Evolutionary conservation across 1,140 invertebrate genomes (phyloP).

Genomic region (Ceratitis capitata): DNA sequence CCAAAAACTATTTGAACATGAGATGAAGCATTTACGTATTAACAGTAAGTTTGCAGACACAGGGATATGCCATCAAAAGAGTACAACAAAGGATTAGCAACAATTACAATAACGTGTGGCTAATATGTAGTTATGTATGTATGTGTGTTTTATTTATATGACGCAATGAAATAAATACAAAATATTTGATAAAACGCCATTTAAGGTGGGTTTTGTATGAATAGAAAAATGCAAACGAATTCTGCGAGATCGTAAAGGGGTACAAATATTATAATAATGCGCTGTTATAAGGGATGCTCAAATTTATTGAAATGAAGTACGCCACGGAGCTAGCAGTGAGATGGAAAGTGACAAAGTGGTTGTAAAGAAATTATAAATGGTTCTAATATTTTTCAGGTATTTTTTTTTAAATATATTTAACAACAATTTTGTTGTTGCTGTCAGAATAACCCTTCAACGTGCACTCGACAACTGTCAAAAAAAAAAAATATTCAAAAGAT

Average conservation of each 20-base stretch:
- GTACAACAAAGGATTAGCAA: constrained; percentile 23
- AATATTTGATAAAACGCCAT: constrained; percentile 18
- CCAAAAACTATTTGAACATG: background rate
- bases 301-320: no score
- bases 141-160: background rate
- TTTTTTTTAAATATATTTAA: background rate
- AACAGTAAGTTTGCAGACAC: background rate
- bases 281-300: background rate
- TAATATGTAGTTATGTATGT: background rate
- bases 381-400: background rate
- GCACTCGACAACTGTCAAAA: background rate
- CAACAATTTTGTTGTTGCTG: background rate
- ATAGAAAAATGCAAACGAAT: background rate
- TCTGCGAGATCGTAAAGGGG: background rate
- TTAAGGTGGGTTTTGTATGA: constrained; percentile 8
- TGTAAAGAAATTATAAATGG: background rate
- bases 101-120: constrained; percentile 13
- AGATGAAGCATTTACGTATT: background rate
- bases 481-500: background rate
- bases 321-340: background rate
- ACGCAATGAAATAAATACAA: constrained; percentile 28
- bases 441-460: constrained; percentile 14
- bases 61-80: background rate
- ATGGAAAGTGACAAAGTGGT: constrained; percentile 14
- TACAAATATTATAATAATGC: background rate